Base-by-base conservation (phyloP, 2,888 invertebrate genomes). In the Metopia argyrocephala region DNA sequence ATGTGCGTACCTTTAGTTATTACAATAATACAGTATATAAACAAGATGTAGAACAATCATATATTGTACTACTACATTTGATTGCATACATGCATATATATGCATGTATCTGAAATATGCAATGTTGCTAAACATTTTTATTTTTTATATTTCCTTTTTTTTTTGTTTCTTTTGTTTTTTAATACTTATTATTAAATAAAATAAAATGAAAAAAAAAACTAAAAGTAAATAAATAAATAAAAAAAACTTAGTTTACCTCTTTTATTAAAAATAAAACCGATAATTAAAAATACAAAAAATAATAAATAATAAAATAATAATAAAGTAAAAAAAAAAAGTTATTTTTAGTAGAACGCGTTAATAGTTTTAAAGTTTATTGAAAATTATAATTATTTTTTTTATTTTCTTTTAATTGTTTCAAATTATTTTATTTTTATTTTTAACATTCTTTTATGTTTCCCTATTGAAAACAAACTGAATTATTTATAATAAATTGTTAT, bases 1-100 rank as follows among this genome's bases (percentile, higher is more conserved):
- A 71, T 57, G 25, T 38, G 71, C 48, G 81, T 81, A 81, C 81
- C 81, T 81, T 38, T 81, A 80, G 78, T 78, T 81, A 81, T 64
- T 73, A 76, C 68, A 75, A 79, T 46, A 79, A 68, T n/a, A 69
- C 2, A 7, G 59, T 20, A 57, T 20, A n/a, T n/a, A n/a, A n/a
- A n/a, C 54, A 76, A 46, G 20, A 69, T 62, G 54, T 21, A 61
- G 61, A 52, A 66, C 68, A 80, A 75, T 70, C 76, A 71, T 68
- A 59, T n/a, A n/a, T n/a, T n/a, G n/a, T n/a, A n/a, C n/a, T n/a
- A n/a, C n/a, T n/a, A n/a, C n/a, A n/a, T n/a, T n/a, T n/a, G n/a
- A n/a, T n/a, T n/a, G n/a, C n/a, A n/a, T n/a, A n/a, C n/a, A n/a
- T n/a, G n/a, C n/a, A n/a, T n/a, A n/a, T n/a, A n/a, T n/a, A n/a